These are phyloP conservation scores for Leuciscus waleckii DNA, from an alignment of 2,797 vertebrate genomes.

Conservation along the genomic window DNA sequence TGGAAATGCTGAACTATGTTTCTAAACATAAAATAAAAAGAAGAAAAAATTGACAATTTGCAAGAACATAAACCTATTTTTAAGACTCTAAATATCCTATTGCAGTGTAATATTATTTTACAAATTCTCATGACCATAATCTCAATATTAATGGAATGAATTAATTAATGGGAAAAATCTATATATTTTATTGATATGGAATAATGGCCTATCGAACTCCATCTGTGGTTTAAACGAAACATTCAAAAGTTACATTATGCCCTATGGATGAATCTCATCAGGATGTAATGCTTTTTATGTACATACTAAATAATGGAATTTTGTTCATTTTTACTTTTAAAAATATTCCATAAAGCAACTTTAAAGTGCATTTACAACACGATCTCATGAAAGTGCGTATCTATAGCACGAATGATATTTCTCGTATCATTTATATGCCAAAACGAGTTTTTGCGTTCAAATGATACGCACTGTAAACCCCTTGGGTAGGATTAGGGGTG, in stretches of 20 bases:
- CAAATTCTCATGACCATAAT: not conserved
- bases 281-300: not conserved
- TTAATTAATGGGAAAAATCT: not conserved
- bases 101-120: not conserved
- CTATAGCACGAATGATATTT: too few species aligned
- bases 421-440: too few species aligned
- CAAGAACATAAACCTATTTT: not conserved
- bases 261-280: not conserved
- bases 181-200: not conserved
- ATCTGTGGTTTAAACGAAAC: not conserved
- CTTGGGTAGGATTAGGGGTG: too few species aligned
- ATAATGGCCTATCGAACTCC: not conserved
- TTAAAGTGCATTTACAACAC: not conserved
- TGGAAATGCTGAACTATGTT: not conserved
- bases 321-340: not conserved
- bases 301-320: not conserved
- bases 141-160: too few species aligned
- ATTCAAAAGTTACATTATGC: not conserved
- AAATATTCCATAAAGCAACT: not conserved
- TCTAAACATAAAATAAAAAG: too few species aligned
- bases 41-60: not conserved
- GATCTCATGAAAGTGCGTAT: too few species aligned
- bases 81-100: not conserved
- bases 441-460: too few species aligned
- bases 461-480: too few species aligned